Evolutionary conservation across 2,113 vertebrate species (phyloP).

Genomic region (Ameiurus melas): DNA sequence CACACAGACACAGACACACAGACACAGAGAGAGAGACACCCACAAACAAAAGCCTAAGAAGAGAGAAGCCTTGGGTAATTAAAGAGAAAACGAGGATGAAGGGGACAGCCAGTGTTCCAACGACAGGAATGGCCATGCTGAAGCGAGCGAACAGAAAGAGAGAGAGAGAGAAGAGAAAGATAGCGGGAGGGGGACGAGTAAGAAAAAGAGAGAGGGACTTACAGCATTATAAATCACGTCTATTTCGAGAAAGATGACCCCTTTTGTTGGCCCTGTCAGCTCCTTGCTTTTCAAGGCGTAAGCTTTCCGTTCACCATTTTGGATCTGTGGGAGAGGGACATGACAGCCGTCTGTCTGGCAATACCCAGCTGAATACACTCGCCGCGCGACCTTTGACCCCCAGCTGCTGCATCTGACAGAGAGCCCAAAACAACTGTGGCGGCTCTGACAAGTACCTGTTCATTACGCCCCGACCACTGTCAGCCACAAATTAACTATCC

Average conservation of each 20-base stretch:
- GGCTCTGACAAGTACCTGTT: slow-evolving; percentile 99
- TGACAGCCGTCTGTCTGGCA: slow-evolving; percentile 99
- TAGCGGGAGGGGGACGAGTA: slow-evolving; percentile 17
- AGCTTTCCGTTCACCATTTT: slow-evolving; percentile 99
- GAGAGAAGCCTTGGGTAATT: slow-evolving; percentile 74
- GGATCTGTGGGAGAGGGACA: slow-evolving; percentile 99
- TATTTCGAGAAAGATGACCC: slow-evolving; percentile 99
- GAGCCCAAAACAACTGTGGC: slow-evolving; percentile 99
- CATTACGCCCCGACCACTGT: slow-evolving; percentile 97
- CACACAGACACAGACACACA: slow-evolving; percentile 50
- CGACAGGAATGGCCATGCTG: slow-evolving; percentile 39
- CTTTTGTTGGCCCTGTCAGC: slow-evolving; percentile 99
- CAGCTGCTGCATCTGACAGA: slow-evolving; percentile 99
- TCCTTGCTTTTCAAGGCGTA: slow-evolving; percentile 99
- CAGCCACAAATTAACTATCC: slow-evolving; percentile 99
- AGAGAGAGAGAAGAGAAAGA: slow-evolving; percentile 51
- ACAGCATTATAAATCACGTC: slow-evolving; percentile 99
- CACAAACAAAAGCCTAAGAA: slow-evolving; percentile 72
- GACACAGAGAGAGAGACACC: slow-evolving; percentile 53
- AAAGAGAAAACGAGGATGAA: slow-evolving; percentile 67
- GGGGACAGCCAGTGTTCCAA: slow-evolving; percentile 26
- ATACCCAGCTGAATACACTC: slow-evolving; percentile 98
- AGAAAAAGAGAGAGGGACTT: slow-evolving; percentile 88
- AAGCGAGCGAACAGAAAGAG: slow-evolving; percentile 65
- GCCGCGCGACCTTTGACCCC: slow-evolving; percentile 93